Evolutionary conservation across 2,888 invertebrate genomes (phyloP), one percentile per base, ranked within the genome.

Genomic region (Aleiodes testaceus): DNA sequence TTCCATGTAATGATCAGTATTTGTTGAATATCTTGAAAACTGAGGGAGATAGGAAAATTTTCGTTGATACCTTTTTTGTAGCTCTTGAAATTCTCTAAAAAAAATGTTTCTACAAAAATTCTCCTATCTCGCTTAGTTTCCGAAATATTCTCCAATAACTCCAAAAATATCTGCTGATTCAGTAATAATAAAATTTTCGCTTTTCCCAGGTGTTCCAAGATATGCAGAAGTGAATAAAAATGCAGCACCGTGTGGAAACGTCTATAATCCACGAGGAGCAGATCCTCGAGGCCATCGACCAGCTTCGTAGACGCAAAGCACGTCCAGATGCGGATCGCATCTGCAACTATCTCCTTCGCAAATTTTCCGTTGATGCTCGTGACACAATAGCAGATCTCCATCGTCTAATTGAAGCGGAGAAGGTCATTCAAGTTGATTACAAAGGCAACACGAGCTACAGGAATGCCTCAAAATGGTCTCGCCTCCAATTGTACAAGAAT

Each of bases 371-470:
- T 72, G 90, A 91, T 82, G 91, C 91, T 59, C 90, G 90, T 76
- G 94, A 93, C 77, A 92, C 93, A 16, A 92, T 91, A 83, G 89
- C 92, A 73, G 93, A 93, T 87, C 89, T 95, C 45, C 93, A 93
- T 84, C 91, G 91, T 85, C 91, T 95, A 81, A 91, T 95, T 12
- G 93, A 93, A 79, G 91, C 92, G 73, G 93, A 93, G 84, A 91
- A 92, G 79, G 93, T 95, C 69, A 91, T 93, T 77, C 94, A 94
- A 90, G 95, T 95, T 36, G 94, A 95, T 84, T 95, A 95, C 87
- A 96, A 95, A 88, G 95, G 95, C 81, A 94, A 92, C 88, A 93
- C 93, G 78, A 95, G 94, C 88, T 95, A 95, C 85, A 90, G 95
- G 80, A 95, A 94, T 89, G 93, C 94, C 61, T 92, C 93, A 65